A percentile compares a stretch with the other conserved stretches of the same genome.
Conservation (phyloP, 2,113 vertebrate species). For the Pseudopipra pipra region DNA sequence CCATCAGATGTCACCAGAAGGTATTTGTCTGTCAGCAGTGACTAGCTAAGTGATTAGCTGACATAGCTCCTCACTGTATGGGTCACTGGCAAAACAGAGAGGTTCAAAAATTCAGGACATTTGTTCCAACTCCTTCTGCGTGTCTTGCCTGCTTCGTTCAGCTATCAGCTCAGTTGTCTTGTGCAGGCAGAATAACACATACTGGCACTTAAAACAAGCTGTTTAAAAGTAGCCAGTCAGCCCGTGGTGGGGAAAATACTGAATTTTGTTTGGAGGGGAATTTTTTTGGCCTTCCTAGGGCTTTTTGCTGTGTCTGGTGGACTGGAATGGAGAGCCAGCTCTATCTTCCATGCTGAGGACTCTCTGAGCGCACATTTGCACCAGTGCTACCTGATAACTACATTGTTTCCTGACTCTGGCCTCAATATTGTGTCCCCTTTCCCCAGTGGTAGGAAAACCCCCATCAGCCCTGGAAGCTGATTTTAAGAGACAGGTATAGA, state of each 20-base stretch:
- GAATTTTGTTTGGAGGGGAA: neutral
- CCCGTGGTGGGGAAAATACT: neutral
- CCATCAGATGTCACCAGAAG: constrained; percentile 37
- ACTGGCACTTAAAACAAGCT: constrained; percentile 25
- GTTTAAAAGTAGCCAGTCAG: neutral
- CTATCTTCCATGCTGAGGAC: neutral
- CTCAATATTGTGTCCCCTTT: neutral
- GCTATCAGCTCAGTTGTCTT: constrained; percentile 14
- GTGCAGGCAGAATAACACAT: constrained; percentile 22
- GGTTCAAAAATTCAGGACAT: constrained; percentile 70
- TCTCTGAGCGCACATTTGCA: neutral
- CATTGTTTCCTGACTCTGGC: neutral
- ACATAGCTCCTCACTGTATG: constrained; percentile 62
- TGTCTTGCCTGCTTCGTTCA: constrained; percentile 58
- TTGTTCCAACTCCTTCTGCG: constrained; percentile 61
- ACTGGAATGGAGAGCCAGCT: neutral
- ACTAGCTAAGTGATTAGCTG: constrained; percentile 68
- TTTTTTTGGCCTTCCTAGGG: neutral
- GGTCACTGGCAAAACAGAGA: constrained; percentile 77
- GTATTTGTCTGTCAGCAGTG: constrained; percentile 70
- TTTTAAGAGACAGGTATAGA: neutral
- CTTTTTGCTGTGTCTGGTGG: neutral
- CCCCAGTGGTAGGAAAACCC: neutral
- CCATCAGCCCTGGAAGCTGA: neutral
- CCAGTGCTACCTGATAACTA: neutral